Evolutionary conservation across 2,797 vertebrate species (phyloP).

Genomic region (Limnodromus scolopaceus): DNA sequence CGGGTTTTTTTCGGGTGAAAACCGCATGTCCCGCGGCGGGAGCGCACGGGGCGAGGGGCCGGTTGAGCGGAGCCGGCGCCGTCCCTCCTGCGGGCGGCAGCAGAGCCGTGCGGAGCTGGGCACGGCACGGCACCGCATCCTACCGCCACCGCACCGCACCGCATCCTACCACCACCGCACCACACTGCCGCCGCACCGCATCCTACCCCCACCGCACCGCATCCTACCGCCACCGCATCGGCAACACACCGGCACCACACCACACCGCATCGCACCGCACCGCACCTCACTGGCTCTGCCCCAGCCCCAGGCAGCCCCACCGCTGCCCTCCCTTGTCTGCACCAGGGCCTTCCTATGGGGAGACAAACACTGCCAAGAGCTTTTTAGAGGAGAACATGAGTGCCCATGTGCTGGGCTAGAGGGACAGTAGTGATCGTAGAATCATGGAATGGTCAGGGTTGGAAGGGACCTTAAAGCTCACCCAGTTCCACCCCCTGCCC

Average conservation of each 20-base stretch:
- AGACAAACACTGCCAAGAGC: not conserved
- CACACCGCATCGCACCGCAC: not conserved
- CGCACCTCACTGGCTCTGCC: not conserved
- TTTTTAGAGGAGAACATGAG: not conserved
- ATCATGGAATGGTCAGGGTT: not conserved
- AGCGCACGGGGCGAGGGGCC: fast-evolving
- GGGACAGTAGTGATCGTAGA: not conserved
- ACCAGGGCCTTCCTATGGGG: not conserved
- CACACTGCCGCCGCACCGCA: no score
- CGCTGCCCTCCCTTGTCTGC: not conserved
- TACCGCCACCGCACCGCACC: not conserved
- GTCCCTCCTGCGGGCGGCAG: not conserved
- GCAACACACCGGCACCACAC: no score
- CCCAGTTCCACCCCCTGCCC: not conserved
- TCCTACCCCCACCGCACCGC: no score
- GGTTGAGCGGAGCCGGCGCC: not conserved
- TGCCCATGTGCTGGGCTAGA: not conserved
- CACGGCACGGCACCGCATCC: not conserved
- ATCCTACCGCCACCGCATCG: no score
- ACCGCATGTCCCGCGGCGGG: fast-evolving
- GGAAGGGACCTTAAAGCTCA: not conserved
- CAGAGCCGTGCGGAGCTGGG: not conserved
- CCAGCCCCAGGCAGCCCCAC: not conserved
- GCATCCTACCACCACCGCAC: no score
- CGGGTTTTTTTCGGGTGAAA: not conserved